phyloP scores from a whole-genome alignment of 2,797 vertebrate genomes.

The Anas bernieri region DNA sequence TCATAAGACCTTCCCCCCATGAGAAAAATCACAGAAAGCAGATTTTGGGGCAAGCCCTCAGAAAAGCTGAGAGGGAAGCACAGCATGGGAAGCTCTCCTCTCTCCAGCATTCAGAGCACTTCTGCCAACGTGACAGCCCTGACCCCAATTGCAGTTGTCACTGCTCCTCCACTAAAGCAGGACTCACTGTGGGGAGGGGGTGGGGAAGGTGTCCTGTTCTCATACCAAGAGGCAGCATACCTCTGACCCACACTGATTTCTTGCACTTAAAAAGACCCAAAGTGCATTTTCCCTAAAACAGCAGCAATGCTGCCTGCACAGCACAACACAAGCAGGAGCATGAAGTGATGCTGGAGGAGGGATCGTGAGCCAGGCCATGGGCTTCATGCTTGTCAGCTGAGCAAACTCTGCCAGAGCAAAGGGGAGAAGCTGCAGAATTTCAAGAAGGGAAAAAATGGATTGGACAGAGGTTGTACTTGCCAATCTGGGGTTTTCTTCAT shows the following conservation, averaged over 20 bases:
- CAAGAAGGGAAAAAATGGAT: not conserved
- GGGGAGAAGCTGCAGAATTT: not conserved
- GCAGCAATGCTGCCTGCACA: fast-evolving
- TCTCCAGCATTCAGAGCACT: not conserved
- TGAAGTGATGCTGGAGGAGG: fast-evolving
- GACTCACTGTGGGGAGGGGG: fast-evolving
- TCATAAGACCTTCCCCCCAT: not conserved
- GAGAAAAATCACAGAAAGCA: not conserved
- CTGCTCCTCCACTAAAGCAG: not conserved
- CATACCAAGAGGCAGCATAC: not conserved
- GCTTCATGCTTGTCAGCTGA: not conserved
- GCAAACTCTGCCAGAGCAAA: not conserved
- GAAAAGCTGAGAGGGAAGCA: not conserved
- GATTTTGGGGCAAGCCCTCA: not conserved
- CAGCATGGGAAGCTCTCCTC: not conserved
- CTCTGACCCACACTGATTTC: not conserved
- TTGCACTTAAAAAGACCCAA: not conserved
- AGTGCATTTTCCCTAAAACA: fast-evolving
- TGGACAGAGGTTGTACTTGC: not conserved
- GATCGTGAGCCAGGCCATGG: fast-evolving
- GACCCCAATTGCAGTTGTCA: not conserved
- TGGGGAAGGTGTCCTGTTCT: not conserved
- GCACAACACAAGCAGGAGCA: not conserved
- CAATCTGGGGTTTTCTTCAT: not conserved
- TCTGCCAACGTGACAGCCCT: not conserved